These are phyloP conservation scores for Ellobium chinense DNA, from an alignment of 2,888 invertebrate species.

Conservation along the genomic window DNA sequence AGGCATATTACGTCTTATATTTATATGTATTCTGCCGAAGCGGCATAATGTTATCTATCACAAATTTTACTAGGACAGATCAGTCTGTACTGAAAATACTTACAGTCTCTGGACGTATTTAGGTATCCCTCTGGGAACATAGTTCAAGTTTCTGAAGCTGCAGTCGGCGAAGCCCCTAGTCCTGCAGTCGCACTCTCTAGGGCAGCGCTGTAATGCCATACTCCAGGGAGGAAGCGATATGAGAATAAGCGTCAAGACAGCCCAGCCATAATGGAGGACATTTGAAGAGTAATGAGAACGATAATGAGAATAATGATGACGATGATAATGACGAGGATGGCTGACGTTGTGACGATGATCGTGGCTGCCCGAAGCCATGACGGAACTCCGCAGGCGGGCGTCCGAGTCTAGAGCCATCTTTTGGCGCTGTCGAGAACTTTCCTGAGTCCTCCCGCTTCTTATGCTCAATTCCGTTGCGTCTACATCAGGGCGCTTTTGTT, in stretches of 20 bases:
- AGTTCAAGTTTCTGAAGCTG: conserved; percentile 48
- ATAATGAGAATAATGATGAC: background rate
- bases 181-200: conserved; percentile 47
- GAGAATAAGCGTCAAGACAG: conserved; percentile 1
- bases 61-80: no score
- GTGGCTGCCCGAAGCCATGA: background rate
- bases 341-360: background rate
- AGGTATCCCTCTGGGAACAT: conserved; percentile 47
- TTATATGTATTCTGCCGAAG: no score
- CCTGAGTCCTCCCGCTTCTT: background rate
- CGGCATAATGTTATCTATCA: no score
- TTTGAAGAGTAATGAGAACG: background rate
- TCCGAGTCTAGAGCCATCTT: background rate
- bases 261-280: background rate
- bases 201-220: conserved; percentile 34
- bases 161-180: conserved; percentile 48
- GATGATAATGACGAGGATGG: background rate
- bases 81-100: no score
- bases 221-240: conserved; percentile 22
- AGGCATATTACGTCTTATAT: no score
- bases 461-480: background rate
- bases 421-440: background rate
- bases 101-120: conserved; percentile 44
- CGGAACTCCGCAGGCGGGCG: background rate
- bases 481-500: background rate